These are phyloP conservation scores for Sinotaia quadrata DNA, from an alignment of 2,888 invertebrate genomes.

Conservation along the genomic window DNA sequence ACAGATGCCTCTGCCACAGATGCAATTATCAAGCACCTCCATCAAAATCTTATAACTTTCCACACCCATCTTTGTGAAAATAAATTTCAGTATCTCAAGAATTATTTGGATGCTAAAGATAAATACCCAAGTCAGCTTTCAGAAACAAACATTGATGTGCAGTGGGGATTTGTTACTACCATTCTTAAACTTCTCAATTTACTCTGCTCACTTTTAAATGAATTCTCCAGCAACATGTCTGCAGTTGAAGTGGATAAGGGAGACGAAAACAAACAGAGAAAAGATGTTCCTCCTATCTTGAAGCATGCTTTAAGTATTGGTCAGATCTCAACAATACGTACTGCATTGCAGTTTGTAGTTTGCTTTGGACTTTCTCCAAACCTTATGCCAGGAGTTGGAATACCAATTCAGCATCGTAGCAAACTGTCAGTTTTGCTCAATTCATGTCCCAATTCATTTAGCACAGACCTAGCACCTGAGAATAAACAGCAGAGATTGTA, in stretches of 20 bases:
- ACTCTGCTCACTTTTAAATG: background rate
- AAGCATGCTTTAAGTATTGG: constrained; percentile 77
- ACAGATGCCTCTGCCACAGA: no score
- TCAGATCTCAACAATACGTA: constrained; percentile 79
- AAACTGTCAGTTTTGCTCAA: background rate
- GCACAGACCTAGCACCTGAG: background rate
- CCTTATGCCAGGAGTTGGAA: constrained; percentile 79
- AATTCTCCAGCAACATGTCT: no score
- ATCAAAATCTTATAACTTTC: background rate
- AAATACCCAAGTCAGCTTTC: background rate
- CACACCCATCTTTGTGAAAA: background rate
- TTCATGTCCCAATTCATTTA: no score
- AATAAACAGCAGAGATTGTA: constrained; percentile 35
- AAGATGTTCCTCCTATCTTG: constrained; percentile 48
- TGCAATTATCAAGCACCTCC: background rate
- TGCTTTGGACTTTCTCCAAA: constrained; percentile 80
- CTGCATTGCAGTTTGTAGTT: constrained; percentile 78
- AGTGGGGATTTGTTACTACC: constrained; percentile 11
- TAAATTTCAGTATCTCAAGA: background rate
- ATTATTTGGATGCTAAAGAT: background rate
- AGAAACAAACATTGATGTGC: background rate
- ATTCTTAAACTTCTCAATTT: constrained; percentile 12
- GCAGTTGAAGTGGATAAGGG: background rate
- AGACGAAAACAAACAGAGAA: background rate
- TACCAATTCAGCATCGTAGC: constrained; percentile 66